phyloP scores from a whole-genome alignment of 2,888 invertebrate genomes.

The Euproctis similis region DNA sequence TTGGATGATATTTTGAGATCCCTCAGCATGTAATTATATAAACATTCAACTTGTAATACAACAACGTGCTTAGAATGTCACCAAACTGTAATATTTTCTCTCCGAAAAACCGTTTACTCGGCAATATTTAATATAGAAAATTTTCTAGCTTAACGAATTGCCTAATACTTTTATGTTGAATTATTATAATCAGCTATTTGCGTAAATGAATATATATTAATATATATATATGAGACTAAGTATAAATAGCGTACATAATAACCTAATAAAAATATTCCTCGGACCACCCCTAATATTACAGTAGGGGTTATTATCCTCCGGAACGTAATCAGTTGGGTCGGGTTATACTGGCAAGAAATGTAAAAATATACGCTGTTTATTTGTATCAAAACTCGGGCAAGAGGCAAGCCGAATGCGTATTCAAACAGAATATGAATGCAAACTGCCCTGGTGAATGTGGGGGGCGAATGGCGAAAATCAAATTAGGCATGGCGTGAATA shows the following conservation, averaged over 20 bases:
- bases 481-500: constrained; percentile 76
- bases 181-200: too few relatives aligned
- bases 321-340: constrained; percentile 73
- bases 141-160: too few relatives aligned
- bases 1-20: constrained; percentile 50
- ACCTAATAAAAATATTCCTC: constrained; percentile 54
- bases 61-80: constrained; percentile 18
- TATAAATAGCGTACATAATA: constrained; percentile 36
- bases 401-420: constrained; percentile 72
- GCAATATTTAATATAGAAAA: too few relatives aligned
- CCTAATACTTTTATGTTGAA: too few relatives aligned
- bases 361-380: constrained; percentile 75
- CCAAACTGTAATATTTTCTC: constrained; percentile 4
- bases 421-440: constrained; percentile 75
- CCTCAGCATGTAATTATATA: constrained; percentile 50
- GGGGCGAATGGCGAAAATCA: constrained; percentile 74
- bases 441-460: constrained; percentile 70
- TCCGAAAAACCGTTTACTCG: too few relatives aligned
- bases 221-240: constrained; percentile 17
- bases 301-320: constrained; percentile 61
- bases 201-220: not conserved
- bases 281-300: constrained; percentile 45
- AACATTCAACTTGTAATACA: constrained; percentile 38
- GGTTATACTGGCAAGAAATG: constrained; percentile 66
- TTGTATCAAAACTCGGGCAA: constrained; percentile 71